Evolutionary conservation across 2,888 invertebrate genomes (phyloP).

Genomic region (Stenoptilia bipunctidactyla): DNA sequence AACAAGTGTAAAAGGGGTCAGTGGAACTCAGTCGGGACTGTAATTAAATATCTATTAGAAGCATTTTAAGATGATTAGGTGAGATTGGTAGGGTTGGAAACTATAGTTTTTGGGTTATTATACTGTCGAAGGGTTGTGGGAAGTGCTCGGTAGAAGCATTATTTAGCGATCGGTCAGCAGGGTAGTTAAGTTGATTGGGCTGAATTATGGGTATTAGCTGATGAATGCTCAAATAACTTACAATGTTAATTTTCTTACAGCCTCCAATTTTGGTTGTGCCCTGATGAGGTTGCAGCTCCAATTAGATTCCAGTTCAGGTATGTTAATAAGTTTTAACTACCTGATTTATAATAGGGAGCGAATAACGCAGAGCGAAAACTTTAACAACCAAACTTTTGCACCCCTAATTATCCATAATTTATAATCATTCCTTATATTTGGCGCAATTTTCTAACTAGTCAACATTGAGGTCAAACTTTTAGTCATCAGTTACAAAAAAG

Average conservation of each 20-base stretch:
- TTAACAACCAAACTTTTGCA: too few relatives aligned
- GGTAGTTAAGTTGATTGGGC: conserved; percentile 9
- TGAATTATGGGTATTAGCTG: conserved; percentile 1
- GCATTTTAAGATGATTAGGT: conserved; percentile 57
- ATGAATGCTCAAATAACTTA: neutral
- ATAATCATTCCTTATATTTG: too few relatives aligned
- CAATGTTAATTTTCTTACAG: neutral
- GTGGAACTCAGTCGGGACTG: conserved; percentile 49
- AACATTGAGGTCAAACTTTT: too few relatives aligned
- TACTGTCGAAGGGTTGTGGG: conserved; percentile 33
- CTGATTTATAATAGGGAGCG: too few relatives aligned
- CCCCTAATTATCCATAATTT: too few relatives aligned
- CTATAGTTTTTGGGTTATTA: conserved; percentile 43
- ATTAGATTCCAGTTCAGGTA: too few relatives aligned
- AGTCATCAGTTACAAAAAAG: too few relatives aligned
- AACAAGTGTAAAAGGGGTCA: conserved; percentile 72
- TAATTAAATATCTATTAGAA: conserved; percentile 69
- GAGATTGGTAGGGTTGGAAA: conserved; percentile 46
- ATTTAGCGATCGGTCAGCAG: conserved; percentile 19
- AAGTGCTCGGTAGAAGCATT: conserved; percentile 26
- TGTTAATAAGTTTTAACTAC: too few relatives aligned
- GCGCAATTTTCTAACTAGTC: too few relatives aligned
- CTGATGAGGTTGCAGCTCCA: too few relatives aligned
- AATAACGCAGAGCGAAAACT: too few relatives aligned
- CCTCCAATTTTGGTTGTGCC: too few relatives aligned